Percentiles rank a stretch among this genome's conserved stretches.
phyloP scores from a whole-genome alignment of 2,113 vertebrate genomes.

The Lethenteron camtschaticum region DNA sequence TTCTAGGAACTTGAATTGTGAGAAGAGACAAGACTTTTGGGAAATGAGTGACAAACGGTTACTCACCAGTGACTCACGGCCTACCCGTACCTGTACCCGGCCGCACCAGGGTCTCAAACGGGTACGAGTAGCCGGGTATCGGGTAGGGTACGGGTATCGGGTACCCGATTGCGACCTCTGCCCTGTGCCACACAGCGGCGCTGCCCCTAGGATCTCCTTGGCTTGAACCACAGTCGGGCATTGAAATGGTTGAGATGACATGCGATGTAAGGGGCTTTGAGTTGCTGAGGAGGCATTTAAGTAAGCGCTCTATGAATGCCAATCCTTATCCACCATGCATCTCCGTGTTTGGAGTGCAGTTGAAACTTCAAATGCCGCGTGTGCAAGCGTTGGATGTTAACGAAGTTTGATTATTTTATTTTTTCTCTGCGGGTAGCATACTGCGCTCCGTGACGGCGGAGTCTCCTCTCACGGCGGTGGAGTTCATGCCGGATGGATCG shows the following conservation, averaged over 20 bases:
- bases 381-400: conserved; percentile 1
- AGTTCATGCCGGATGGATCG: conserved; percentile 67
- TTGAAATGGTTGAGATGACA: neutral
- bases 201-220: too few relatives aligned
- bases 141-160: too few relatives aligned
- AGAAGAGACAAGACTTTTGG: too few relatives aligned
- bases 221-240: too few relatives aligned
- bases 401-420: conserved; percentile 6
- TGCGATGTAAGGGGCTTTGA: neutral
- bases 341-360: conserved; percentile 9
- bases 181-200: too few relatives aligned
- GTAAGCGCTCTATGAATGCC: conserved; percentile 14
- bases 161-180: too few relatives aligned
- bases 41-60: too few relatives aligned
- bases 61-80: too few relatives aligned
- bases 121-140: too few relatives aligned
- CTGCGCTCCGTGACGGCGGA: conserved; percentile 53
- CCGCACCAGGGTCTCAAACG: too few relatives aligned
- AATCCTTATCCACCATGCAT: neutral
- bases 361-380: neutral
- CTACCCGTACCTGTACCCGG: too few relatives aligned
- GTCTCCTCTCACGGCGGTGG: conserved; percentile 58
- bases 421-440: conserved; percentile 18
- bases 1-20: too few relatives aligned
- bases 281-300: neutral